These are phyloP conservation scores for Amniataba percoides DNA, from an alignment of 2,797 vertebrate species.

Conservation along the genomic window DNA sequence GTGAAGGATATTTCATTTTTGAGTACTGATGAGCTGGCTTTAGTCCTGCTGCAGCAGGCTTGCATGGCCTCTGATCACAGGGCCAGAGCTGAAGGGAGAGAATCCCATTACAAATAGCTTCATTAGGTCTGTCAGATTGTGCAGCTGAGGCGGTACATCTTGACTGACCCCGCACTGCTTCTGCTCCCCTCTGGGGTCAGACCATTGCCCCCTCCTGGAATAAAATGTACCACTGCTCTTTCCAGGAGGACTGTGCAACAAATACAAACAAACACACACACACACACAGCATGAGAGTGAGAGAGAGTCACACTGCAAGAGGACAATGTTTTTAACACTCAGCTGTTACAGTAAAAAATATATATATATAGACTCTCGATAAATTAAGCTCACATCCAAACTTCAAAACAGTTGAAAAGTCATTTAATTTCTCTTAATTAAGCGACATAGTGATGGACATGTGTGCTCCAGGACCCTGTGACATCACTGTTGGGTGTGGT, in stretches of 20 bases:
- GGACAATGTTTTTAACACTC: conserved; percentile 8
- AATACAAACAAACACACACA: conserved; percentile 7
- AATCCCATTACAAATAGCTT: conserved; percentile 75
- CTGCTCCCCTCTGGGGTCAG: conserved; percentile 64
- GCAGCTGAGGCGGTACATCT: conserved; percentile 75
- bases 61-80: conserved; percentile 61
- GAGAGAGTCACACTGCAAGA: conserved; percentile 2
- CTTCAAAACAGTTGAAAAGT: neutral
- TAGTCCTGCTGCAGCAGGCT: conserved; percentile 44
- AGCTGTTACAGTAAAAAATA: neutral
- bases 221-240: conserved; percentile 56
- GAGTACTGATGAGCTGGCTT: conserved; percentile 56
- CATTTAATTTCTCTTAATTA: neutral
- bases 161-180: conserved; percentile 72
- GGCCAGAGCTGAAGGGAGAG: conserved; percentile 43
- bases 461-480: no score
- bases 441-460: no score
- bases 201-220: conserved; percentile 54
- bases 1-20: no score
- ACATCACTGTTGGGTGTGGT: no score
- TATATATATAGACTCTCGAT: conserved; percentile 5
- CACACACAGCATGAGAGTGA: conserved; percentile 1
- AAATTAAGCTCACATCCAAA: conserved; percentile 5
- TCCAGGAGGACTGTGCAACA: conserved; percentile 19
- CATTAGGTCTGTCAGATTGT: conserved; percentile 79